Evolutionary conservation across 2,888 invertebrate species (phyloP).

Genomic region (Amiota mariae): DNA sequence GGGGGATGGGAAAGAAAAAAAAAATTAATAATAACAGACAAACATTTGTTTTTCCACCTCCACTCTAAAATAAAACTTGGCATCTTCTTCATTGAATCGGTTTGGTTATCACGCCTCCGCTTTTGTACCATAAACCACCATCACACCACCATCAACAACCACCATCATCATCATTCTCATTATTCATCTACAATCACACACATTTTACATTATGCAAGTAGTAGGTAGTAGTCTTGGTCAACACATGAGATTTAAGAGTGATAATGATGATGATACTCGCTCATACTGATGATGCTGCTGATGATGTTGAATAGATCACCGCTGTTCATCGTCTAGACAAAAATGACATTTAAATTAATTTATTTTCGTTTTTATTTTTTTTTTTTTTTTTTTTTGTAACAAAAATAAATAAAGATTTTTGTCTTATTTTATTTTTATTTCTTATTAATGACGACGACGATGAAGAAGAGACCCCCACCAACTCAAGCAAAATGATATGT

Average conservation of each 20-base stretch:
- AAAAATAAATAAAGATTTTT: conserved; percentile 30
- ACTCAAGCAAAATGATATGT: too few species aligned
- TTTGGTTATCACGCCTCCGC: too few species aligned
- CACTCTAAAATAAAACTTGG: too few species aligned
- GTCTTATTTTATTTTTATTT: conserved; percentile 45
- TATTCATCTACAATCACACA: too few species aligned
- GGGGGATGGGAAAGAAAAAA: too few species aligned
- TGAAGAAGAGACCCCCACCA: neutral
- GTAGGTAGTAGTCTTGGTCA: neutral
- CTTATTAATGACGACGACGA: conserved; percentile 42
- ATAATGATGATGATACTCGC: neutral
- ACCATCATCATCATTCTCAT: conserved; percentile 8
- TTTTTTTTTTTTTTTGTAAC: conserved; percentile 18
- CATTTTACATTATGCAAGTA: too few species aligned
- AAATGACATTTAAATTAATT: conserved; percentile 70
- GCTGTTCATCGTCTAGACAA: conserved; percentile 59
- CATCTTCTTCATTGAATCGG: too few species aligned
- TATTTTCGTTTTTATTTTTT: conserved; percentile 47
- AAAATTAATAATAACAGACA: too few species aligned
- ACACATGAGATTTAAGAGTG: neutral
- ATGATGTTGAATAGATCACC: conserved; percentile 41
- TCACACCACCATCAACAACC: neutral
- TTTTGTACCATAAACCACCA: neutral
- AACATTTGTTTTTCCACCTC: too few species aligned
- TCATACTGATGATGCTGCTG: too few species aligned